Conservation (phyloP, 1,140 invertebrate genomes). For the Zaprionus gabonicus region DNA sequence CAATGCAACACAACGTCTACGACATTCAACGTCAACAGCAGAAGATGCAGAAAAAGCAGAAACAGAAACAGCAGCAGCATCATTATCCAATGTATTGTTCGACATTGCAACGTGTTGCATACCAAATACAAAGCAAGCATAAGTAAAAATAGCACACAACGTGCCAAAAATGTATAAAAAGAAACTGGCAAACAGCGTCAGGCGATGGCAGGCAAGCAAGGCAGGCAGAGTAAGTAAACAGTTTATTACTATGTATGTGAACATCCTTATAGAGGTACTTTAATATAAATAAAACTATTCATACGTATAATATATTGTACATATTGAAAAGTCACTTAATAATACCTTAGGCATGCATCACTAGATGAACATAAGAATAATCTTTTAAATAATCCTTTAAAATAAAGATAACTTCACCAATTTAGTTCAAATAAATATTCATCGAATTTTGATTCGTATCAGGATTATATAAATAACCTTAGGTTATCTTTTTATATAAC, state of each 20-base stretch:
- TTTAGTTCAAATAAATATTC: not conserved
- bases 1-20: slow-evolving; percentile 19
- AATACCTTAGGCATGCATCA: slow-evolving; percentile 31
- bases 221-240: not conserved
- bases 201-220: slow-evolving; percentile 37
- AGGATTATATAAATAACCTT: not conserved
- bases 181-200: slow-evolving; percentile 34
- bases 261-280: not conserved
- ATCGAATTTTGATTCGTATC: not conserved
- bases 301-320: not conserved
- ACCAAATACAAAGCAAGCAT: slow-evolving; percentile 46
- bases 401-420: not conserved
- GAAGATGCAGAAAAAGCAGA: slow-evolving; percentile 29
- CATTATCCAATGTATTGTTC: slow-evolving; percentile 52
- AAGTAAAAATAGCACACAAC: slow-evolving; percentile 56
- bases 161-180: slow-evolving; percentile 62
- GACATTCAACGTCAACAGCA: slow-evolving; percentile 7
- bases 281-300: not conserved
- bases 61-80: slow-evolving; percentile 22
- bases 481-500: not conserved
- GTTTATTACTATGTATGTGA: slow-evolving; percentile 2
- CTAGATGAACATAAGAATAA: not conserved
- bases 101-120: slow-evolving; percentile 61
- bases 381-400: not conserved
- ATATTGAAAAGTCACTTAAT: slow-evolving; percentile 15